These are phyloP conservation scores for Mimumesa dahlbomi DNA, from an alignment of 2,888 invertebrate genomes.

Conservation along the genomic window DNA sequence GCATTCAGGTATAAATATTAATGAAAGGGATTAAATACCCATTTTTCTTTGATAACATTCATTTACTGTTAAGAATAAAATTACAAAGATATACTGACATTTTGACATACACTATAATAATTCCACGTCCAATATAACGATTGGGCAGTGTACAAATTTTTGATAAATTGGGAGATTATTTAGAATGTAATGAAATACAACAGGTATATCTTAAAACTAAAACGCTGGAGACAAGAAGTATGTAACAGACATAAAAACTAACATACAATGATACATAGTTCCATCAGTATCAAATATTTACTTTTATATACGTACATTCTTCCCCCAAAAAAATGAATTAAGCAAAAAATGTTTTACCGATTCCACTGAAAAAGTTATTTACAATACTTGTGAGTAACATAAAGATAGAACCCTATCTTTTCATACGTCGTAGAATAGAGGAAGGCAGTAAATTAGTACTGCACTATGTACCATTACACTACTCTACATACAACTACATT, in stretches of 20 bases:
- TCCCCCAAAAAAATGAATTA: constrained; percentile 3
- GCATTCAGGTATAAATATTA: constrained; percentile 24
- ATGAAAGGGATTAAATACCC: constrained; percentile 3
- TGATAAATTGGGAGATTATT: not conserved
- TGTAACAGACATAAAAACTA: constrained; percentile 39
- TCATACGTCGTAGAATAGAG: too few species aligned
- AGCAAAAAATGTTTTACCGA: constrained; percentile 17
- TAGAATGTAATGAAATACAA: constrained; percentile 19
- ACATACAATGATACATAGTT: constrained; percentile 21
- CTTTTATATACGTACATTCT: not conserved
- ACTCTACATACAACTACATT: constrained; percentile 26
- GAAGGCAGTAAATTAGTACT: constrained; percentile 14
- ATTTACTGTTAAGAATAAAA: constrained; percentile 12
- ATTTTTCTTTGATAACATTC: constrained; percentile 21
- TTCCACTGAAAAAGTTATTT: constrained; percentile 18
- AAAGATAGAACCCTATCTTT: not conserved
- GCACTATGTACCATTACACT: constrained; percentile 13
- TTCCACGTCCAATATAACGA: too few species aligned
- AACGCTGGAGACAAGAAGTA: constrained; percentile 65
- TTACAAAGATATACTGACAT: constrained; percentile 9
- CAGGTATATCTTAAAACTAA: constrained; percentile 20
- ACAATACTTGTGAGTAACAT: not conserved
- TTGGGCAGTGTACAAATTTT: not conserved
- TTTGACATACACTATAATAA: constrained; percentile 6
- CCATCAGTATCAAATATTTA: constrained; percentile 16